These are phyloP conservation scores for Zootermopsis nevadensis DNA, from an alignment of 2,888 invertebrate genomes.

Conservation along the genomic window DNA sequence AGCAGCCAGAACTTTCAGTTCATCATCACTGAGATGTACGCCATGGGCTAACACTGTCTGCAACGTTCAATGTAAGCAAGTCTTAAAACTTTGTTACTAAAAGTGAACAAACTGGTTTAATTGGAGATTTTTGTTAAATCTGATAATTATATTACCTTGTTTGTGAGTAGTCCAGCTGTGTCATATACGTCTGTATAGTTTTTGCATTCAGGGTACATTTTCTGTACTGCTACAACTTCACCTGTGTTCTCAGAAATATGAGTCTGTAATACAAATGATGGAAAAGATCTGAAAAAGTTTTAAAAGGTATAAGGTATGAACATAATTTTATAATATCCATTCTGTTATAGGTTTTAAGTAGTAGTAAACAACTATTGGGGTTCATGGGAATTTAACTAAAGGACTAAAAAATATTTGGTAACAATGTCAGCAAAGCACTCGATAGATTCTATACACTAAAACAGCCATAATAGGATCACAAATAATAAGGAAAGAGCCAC, in stretches of 20 bases:
- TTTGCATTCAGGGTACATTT: constrained; percentile 67
- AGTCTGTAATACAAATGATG: constrained; percentile 69
- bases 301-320: not conserved
- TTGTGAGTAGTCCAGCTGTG: constrained; percentile 75
- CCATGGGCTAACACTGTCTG: constrained; percentile 87
- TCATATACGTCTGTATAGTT: constrained; percentile 79
- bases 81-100: not conserved
- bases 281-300: not conserved
- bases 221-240: constrained; percentile 76
- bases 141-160: constrained; percentile 69
- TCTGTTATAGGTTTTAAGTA: too few species aligned
- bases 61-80: constrained; percentile 42
- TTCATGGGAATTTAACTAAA: too few species aligned
- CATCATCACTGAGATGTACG: constrained; percentile 77
- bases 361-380: too few species aligned
- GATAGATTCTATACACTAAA: too few species aligned
- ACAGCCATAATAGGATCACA: too few species aligned
- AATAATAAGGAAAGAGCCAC: too few species aligned
- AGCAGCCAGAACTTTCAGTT: constrained; percentile 72
- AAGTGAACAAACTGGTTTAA: not conserved
- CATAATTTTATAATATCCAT: too few species aligned
- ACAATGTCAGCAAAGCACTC: too few species aligned
- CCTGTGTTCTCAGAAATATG: constrained; percentile 85
- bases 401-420: too few species aligned
- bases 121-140: not conserved